phyloP scores from a whole-genome alignment of 35 echinoderm and acorn worm species.

The Heliocidaris erythrogramma region DNA sequence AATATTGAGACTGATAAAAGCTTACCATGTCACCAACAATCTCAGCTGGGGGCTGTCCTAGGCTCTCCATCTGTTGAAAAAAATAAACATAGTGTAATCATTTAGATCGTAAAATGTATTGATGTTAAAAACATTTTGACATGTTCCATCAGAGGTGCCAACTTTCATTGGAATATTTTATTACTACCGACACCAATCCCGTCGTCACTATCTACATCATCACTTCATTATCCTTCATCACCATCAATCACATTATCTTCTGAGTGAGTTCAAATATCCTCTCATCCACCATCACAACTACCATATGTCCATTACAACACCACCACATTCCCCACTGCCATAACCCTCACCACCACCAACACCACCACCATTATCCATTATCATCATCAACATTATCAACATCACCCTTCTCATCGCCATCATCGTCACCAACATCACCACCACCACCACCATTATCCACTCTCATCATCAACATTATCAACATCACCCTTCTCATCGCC shows the following conservation, averaged over 20 bases:
- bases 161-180: not conserved
- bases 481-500: too few relatives aligned
- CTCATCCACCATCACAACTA: not conserved
- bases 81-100: not conserved
- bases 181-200: not conserved
- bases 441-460: too few relatives aligned
- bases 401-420: not conserved
- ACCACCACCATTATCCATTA: too few relatives aligned
- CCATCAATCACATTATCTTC: too few relatives aligned
- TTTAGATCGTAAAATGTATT: not conserved
- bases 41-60: slow-evolving; percentile 90
- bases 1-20: too few relatives aligned
- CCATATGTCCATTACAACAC: not conserved
- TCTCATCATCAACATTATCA: not conserved
- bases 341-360: not conserved
- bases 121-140: too few relatives aligned
- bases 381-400: not conserved
- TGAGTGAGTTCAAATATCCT: too few relatives aligned
- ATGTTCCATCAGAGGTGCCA: too few relatives aligned
- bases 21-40: slow-evolving; percentile 95
- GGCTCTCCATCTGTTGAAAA: slow-evolving; percentile 81
- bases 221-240: slow-evolving; percentile 61
- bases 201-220: not conserved
- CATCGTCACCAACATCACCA: too few relatives aligned
- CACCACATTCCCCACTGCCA: not conserved